Evolutionary conservation across 2,113 vertebrate genomes (phyloP).

Genomic region (Lepus europaeus): DNA sequence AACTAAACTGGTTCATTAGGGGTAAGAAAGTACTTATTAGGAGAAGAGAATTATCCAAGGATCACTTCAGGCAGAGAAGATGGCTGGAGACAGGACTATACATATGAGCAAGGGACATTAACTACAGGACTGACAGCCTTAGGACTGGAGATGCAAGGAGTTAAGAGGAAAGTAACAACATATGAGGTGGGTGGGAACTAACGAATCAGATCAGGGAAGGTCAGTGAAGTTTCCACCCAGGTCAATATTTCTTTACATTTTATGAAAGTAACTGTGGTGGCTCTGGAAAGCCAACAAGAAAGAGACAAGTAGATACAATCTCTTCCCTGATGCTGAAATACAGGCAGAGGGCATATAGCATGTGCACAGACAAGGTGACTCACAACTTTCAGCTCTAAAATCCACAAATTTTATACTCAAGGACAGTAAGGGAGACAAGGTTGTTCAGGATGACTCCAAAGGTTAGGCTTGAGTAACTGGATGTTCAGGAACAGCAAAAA

Average conservation of each 20-base stretch:
- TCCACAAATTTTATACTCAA: not conserved
- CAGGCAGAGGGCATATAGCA: not conserved
- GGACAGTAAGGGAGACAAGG: too few relatives aligned
- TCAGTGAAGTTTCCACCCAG: not conserved
- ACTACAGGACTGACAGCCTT: not conserved
- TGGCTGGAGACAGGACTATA: not conserved
- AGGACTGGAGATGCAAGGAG: not conserved
- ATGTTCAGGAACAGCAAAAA: not conserved
- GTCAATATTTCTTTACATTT: fast-evolving
- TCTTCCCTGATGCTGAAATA: not conserved
- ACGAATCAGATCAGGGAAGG: not conserved
- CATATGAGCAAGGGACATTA: too few relatives aligned
- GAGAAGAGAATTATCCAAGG: not conserved
- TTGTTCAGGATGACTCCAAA: not conserved
- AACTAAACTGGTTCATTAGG: too few relatives aligned
- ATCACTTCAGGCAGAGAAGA: not conserved
- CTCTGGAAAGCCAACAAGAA: not conserved
- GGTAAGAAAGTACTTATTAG: not conserved
- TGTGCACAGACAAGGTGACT: not conserved
- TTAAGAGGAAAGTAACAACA: not conserved
- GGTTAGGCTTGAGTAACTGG: not conserved
- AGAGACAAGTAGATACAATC: not conserved
- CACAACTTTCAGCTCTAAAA: not conserved
- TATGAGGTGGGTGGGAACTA: not conserved
- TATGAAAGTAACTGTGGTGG: too few relatives aligned